Evolutionary conservation across 2,888 invertebrate genomes (phyloP), one percentile per base, ranked within the genome.

Genomic region (Meta bourneti): DNA sequence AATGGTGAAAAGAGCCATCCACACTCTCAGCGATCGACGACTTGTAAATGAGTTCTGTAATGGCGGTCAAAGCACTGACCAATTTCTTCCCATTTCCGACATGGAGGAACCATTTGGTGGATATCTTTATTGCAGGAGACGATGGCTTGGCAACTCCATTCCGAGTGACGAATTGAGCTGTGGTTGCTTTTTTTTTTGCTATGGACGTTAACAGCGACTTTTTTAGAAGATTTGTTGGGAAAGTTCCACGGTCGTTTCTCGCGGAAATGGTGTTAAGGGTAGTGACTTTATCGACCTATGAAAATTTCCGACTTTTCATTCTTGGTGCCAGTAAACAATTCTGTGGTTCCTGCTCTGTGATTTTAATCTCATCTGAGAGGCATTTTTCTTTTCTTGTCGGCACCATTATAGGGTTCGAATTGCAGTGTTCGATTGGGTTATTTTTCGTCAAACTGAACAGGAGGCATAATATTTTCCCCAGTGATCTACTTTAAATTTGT

Each of bases 81-180:
- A 78, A 89, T 84, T 89, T 89, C 61, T 13, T 75, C 52, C 75
- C 89, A 82, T 82, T 89, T 89, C 89, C 89, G 83, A 89, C 82
- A 84, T 84, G 34, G 34, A 34, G 34, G 34, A 34, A 34, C 4
- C 89, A 83, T 89, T 83, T 83, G 89, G 34, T 75, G 61, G 78
- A 89, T 83, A 78, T 78, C 83, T 89, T 89, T 89, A 89, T 89
- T 49, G 74, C 61, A 19, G 6, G 16, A 5, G 19, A 48, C 51
- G 54, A 54, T 80, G 52, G 34, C 52, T 75, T 71, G 49, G 72
- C 61, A 54, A 61, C n/a, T 54, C 34, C 71, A 61, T 20, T 86
- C 49, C 72, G 49, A 19, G 34, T 54, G 78, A 87, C 79, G 80
- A 79, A 79, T 71, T 72, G 19, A 77, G 71, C 19, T 79, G 69